Evolutionary conservation across 2,797 vertebrate species (phyloP), one percentile per base, ranked within the genome.

Genomic region (Steatocranus sp.): DNA sequence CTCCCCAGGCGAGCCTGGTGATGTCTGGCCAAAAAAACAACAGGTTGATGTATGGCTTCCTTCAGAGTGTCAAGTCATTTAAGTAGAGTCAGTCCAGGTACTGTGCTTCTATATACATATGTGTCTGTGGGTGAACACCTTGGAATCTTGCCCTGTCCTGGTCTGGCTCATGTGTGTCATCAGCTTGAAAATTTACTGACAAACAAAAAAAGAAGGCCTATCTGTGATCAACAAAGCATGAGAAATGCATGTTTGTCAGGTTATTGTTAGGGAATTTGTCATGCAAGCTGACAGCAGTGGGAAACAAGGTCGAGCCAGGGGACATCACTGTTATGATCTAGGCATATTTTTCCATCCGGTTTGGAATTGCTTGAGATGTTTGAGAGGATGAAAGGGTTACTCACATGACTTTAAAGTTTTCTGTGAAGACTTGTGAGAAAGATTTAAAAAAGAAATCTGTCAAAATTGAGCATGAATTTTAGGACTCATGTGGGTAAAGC

Each of bases 11-110:
- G 82, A 85, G 88, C 83, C 80, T 34, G 76, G 80, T 80, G 88
- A 92, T 78, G 84, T 91, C 91, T 82, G 34, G 87, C 92, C 90
- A 91, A 93, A 88, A 83, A 75, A 88, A 93, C 82, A 94, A 92
- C 89, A 93, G 86, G 82, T 89, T 96, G 94, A 96, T 95, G 87
- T 92, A 95, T 95, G 88, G 87, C 90, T 92, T 94, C 87, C 89
- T 92, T 92, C 88, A 91, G 63, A 84, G 80, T 91, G 91, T 95
- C 91, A 92, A 91, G 92, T 88, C 85, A 79, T 91, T 93, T 92
- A 90, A 91, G 85, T 86, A 49, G 58, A 87, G 85, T 54, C 78
- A n/a, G 56, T 83, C 86, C 82, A 51, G 78, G 51, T 78, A 18
- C 41, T 8, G 50, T 2, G 75, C 76, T 83, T 68, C 56, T 70